These are phyloP conservation scores for Myopa testacea DNA, from an alignment of 2,888 invertebrate species.

Conservation along the genomic window DNA sequence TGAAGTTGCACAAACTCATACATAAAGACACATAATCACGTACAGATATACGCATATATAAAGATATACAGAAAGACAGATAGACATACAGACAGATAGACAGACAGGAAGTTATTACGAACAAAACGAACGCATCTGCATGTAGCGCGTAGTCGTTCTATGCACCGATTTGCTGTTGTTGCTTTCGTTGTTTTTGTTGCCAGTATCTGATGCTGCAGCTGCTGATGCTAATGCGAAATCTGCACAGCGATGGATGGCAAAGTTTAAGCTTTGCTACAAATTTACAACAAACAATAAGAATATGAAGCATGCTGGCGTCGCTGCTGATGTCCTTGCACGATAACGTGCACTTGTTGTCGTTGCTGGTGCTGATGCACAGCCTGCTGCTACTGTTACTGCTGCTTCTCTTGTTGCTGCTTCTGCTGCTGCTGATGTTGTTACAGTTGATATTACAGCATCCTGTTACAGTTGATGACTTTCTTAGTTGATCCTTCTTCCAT, in stretches of 20 bases:
- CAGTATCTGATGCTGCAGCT: not conserved
- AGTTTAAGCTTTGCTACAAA: slow-evolving; percentile 34
- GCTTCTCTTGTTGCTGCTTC: not conserved
- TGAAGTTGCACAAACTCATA: not conserved
- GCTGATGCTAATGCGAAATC: not conserved
- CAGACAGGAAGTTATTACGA: slow-evolving; percentile 21
- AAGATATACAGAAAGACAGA: not conserved
- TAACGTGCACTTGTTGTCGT: not conserved
- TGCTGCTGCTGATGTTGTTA: slow-evolving; percentile 13
- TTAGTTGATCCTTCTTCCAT: not conserved
- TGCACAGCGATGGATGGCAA: slow-evolving; percentile 5
- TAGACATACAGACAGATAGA: slow-evolving; percentile 11
- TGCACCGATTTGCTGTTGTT: not conserved
- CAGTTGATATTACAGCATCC: slow-evolving; percentile 14
- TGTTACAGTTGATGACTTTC: slow-evolving; percentile 21
- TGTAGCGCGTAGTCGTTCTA: slow-evolving; percentile 1
- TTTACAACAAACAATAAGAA: slow-evolving; percentile 15
- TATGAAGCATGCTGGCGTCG: slow-evolving; percentile 19
- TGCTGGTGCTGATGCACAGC: not conserved
- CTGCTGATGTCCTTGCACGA: slow-evolving; percentile 5
- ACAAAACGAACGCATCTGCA: slow-evolving; percentile 27
- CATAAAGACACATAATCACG: not conserved
- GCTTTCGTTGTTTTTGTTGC: not conserved
- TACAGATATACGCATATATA: not conserved
- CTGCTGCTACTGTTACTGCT: not conserved